Conservation (phyloP, 1,140 invertebrate species). For the Diachasmimorpha longicaudata region DNA sequence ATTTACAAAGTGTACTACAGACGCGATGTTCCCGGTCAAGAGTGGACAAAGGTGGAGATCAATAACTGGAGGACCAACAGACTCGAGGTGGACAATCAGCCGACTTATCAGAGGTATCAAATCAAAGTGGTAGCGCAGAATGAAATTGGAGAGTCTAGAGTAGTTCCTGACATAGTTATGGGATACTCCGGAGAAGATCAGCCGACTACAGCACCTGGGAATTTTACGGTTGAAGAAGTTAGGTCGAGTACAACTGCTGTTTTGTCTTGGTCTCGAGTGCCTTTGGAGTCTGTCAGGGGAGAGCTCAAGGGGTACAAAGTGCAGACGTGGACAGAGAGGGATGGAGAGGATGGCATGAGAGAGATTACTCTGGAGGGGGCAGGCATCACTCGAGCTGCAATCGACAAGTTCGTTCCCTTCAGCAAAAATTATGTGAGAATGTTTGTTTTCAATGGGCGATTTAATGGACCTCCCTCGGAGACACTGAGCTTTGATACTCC, state of each 20-base stretch:
- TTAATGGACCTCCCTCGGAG: constrained; percentile 89
- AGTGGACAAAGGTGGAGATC: constrained; percentile 77
- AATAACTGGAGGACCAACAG: constrained; percentile 76
- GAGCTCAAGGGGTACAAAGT: constrained; percentile 96
- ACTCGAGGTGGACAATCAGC: constrained; percentile 78
- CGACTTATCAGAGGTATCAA: constrained; percentile 89
- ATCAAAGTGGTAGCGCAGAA: constrained; percentile 95
- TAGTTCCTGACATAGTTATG: constrained; percentile 78
- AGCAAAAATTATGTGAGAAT: constrained; percentile 90
- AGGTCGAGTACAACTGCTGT: constrained; percentile 77
- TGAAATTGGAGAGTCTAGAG: constrained; percentile 84
- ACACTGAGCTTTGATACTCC: constrained; percentile 85
- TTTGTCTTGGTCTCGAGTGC: constrained; percentile 84
- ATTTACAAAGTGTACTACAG: constrained; percentile 90
- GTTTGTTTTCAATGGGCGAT: constrained; percentile 86
- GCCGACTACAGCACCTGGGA: constrained; percentile 80
- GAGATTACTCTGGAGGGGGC: constrained; percentile 82
- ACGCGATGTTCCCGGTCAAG: constrained; percentile 75
- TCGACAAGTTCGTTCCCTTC: constrained; percentile 87
- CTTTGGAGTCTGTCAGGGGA: constrained; percentile 79
- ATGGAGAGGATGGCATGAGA: constrained; percentile 74
- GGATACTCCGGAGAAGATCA: constrained; percentile 96
- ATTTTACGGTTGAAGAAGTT: constrained; percentile 81
- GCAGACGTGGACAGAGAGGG: constrained; percentile 89
- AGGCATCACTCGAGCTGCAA: constrained; percentile 74